A percentile compares a stretch with the other conserved stretches of the same genome.
These are phyloP conservation scores for Salticus scenicus DNA, from an alignment of 2,888 invertebrate species.

Conservation along the genomic window DNA sequence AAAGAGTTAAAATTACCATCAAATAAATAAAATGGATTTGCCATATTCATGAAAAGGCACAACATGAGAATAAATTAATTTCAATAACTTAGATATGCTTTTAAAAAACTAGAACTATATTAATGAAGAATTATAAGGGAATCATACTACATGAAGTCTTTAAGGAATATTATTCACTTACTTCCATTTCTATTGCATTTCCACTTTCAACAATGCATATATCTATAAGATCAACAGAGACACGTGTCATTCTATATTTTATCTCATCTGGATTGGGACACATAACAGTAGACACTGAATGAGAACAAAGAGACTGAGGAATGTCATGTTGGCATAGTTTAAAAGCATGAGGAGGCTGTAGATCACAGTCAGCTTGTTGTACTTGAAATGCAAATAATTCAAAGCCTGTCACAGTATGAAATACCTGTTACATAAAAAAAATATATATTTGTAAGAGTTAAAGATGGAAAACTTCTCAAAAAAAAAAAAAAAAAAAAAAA, in stretches of 20 bases:
- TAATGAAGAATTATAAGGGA: no score
- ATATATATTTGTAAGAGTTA: no score
- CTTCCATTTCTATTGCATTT: constrained; percentile 90
- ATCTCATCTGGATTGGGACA: constrained; percentile 89
- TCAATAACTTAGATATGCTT: no score
- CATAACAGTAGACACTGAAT: constrained; percentile 76
- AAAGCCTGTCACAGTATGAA: constrained; percentile 89
- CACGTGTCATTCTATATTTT: constrained; percentile 94
- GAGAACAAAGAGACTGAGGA: constrained; percentile 81
- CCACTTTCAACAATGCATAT: constrained; percentile 92
- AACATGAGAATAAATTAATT: no score
- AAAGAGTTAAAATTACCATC: no score
- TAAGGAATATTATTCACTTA: constrained; percentile 74
- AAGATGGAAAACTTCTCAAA: no score
- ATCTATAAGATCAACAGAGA: constrained; percentile 91
- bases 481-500: no score
- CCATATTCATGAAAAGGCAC: no score
- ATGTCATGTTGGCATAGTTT: constrained; percentile 77
- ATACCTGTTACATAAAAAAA: constrained; percentile 78
- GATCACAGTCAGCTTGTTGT: constrained; percentile 91
- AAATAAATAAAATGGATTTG: no score
- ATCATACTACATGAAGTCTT: no score
- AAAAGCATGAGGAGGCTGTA: constrained; percentile 86
- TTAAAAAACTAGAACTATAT: no score
- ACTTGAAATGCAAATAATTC: constrained; percentile 91